Conservation (phyloP, 1,140 invertebrate genomes). For the Drosophila santomea region DNA sequence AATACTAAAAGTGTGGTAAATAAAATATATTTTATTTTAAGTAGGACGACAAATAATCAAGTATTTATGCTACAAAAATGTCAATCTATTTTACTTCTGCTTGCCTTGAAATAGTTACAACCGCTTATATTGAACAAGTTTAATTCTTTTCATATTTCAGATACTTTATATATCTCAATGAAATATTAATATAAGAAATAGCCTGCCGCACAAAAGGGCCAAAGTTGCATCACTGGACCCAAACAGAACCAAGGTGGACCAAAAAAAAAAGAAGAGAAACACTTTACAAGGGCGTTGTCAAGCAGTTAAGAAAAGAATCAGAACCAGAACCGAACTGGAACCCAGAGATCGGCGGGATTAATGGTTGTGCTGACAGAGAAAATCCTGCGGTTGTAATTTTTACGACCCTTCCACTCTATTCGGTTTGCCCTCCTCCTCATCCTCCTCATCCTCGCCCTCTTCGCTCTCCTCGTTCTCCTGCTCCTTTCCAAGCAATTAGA, state of each 20-base stretch:
- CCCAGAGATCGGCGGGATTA: conserved; percentile 52
- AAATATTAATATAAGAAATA: no score
- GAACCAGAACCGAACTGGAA: conserved; percentile 29
- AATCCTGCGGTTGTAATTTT: conserved; percentile 80
- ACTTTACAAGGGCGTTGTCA: conserved; percentile 71
- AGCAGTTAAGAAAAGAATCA: conserved; percentile 55
- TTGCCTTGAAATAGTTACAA: no score
- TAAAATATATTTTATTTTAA: not conserved
- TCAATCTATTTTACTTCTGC: no score
- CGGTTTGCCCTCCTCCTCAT: conserved; percentile 6
- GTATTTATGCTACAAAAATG: no score
- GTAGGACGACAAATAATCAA: no score
- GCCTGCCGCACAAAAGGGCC: not conserved
- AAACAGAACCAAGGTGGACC: conserved; percentile 13
- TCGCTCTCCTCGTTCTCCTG: not conserved
- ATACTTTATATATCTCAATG: no score
- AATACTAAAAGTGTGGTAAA: not conserved
- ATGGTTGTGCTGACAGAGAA: conserved; percentile 75
- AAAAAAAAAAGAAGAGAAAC: conserved; percentile 9
- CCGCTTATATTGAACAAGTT: no score
- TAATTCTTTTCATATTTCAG: no score
- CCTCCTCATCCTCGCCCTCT: not conserved
- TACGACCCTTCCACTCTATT: conserved; percentile 56
- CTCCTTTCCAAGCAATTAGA: conserved; percentile 58
- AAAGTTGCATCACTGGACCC: conserved; percentile 26